These are phyloP conservation scores for Acipenser oxyrinchus DNA, from an alignment of 2,797 vertebrate genomes.

Conservation along the genomic window DNA sequence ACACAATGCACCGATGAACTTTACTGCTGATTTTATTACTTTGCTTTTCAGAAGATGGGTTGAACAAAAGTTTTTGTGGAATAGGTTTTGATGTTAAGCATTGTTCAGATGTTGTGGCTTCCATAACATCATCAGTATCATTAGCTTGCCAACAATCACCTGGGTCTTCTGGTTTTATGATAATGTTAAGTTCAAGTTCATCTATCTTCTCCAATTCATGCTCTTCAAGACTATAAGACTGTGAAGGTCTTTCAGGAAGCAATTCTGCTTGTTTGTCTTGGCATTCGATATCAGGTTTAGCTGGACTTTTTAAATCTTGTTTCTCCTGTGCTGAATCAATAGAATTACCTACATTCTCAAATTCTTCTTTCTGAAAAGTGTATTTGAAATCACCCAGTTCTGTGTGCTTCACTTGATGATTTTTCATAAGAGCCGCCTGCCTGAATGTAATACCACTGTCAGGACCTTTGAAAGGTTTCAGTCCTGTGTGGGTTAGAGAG, in stretches of 20 bases:
- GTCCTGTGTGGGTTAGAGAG: conserved; percentile 5
- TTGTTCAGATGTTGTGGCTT: conserved; percentile 3
- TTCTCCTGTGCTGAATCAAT: neutral
- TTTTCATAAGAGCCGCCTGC: conserved; percentile 22
- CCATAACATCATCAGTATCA: neutral
- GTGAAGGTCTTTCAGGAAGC: neutral
- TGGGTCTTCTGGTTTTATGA: conserved; percentile 21
- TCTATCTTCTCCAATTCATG: neutral
- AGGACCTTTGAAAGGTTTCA: conserved; percentile 26
- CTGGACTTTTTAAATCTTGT: no score
- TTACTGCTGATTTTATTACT: conserved; percentile 1
- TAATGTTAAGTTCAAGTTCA: conserved; percentile 17
- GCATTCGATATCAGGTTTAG: no score
- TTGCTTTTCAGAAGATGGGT: no score
- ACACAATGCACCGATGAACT: conserved; percentile 24
- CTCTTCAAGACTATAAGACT: neutral
- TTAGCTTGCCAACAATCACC: conserved; percentile 10
- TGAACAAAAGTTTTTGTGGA: neutral
- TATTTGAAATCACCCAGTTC: conserved; percentile 2
- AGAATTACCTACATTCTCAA: neutral
- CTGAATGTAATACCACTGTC: conserved; percentile 26
- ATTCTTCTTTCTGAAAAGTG: neutral
- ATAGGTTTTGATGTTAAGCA: neutral
- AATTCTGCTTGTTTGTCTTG: no score
- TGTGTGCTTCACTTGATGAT: conserved; percentile 22